Percentiles rank a stretch among this genome's conserved stretches.
phyloP scores from a whole-genome alignment of 1,140 invertebrate species.

The Trypoxylus dichotomus region DNA sequence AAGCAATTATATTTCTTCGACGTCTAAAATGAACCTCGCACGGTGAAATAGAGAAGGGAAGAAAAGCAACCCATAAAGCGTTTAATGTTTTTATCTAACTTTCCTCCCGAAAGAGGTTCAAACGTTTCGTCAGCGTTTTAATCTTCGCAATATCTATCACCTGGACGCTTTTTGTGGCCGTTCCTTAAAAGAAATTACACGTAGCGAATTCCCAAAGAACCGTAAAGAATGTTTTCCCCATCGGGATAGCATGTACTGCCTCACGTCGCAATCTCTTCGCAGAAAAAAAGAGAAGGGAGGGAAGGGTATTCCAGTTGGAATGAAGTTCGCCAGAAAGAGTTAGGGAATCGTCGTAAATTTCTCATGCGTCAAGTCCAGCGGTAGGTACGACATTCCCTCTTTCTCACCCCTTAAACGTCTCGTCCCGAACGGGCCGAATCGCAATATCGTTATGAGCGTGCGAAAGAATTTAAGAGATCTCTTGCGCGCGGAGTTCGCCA shows the following conservation, averaged over 20 bases:
- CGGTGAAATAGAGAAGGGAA: neutral
- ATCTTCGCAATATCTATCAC: conserved; percentile 6
- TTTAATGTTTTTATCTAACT: neutral
- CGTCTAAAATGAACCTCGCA: no score
- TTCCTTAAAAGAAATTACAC: neutral
- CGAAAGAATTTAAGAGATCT: neutral
- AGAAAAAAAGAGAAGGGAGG: neutral
- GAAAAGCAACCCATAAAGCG: neutral
- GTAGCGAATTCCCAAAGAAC: neutral
- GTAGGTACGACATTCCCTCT: neutral
- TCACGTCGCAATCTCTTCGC: neutral
- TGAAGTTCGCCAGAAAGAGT: neutral
- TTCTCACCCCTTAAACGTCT: neutral
- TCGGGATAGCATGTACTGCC: neutral
- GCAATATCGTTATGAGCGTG: neutral
- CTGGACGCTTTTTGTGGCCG: neutral
- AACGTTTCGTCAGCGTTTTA: neutral
- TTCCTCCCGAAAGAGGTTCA: neutral
- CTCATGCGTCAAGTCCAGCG: neutral
- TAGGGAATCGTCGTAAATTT: neutral
- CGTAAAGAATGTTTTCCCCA: neutral
- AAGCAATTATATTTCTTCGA: no score
- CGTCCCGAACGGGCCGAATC: neutral
- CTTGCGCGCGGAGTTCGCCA: neutral
- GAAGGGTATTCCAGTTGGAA: neutral